Percentiles rank a stretch among this genome's conserved stretches.
These are phyloP conservation scores for Gymnoscopelus braueri DNA, from an alignment of 2,797 vertebrate species.

Conservation along the genomic window DNA sequence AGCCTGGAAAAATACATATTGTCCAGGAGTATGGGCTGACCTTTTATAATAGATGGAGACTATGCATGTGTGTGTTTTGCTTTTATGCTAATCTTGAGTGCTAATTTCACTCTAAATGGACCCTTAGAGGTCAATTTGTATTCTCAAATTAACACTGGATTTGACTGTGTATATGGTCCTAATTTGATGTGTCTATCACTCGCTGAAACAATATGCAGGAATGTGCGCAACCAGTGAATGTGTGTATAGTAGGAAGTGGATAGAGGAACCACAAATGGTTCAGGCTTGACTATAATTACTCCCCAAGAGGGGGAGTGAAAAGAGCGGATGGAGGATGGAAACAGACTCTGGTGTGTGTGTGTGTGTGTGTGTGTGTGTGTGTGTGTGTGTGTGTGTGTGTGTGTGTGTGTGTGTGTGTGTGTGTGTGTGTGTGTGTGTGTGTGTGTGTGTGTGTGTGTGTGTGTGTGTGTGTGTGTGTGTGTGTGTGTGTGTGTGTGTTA, in stretches of 20 bases:
- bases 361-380: constrained; percentile 5
- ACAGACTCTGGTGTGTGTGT: constrained; percentile 13
- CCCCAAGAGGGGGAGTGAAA: constrained; percentile 32
- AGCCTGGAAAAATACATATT: constrained; percentile 22
- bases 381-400: background rate
- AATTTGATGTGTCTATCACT: too few species aligned
- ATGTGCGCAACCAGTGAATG: constrained; percentile 4
- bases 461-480: background rate
- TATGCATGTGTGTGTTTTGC: too few species aligned
- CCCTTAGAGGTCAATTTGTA: too few species aligned
- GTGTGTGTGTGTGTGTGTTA: background rate
- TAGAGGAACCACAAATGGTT: constrained; percentile 40
- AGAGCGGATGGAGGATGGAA: constrained; percentile 12
- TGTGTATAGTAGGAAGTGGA: constrained; percentile 37
- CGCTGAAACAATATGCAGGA: too few species aligned
- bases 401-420: constrained; percentile 2
- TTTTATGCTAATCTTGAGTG: too few species aligned
- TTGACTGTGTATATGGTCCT: too few species aligned
- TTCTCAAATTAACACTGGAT: too few species aligned
- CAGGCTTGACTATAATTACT: constrained; percentile 58
- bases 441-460: background rate
- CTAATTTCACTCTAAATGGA: too few species aligned
- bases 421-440: background rate
- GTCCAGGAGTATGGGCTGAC: constrained; percentile 41
- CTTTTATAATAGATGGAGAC: constrained; percentile 29